A percentile compares a stretch with the other conserved stretches of the same genome.
Conservation (phyloP, 2,797 vertebrate species). For the Alosa sapidissima region DNA sequence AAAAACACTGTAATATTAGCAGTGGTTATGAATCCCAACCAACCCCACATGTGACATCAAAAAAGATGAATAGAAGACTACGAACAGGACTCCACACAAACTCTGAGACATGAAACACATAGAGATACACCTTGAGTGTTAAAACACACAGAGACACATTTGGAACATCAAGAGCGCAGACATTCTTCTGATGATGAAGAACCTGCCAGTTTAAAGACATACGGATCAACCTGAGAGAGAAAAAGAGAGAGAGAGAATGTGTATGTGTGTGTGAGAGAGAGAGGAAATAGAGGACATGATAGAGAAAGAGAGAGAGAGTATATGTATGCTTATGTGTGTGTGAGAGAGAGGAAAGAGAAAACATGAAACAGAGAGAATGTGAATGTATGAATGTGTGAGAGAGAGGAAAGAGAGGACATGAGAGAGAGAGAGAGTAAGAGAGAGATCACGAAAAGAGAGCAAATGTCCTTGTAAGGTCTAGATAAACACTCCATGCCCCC, state of each 20-base stretch:
- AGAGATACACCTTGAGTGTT: neutral
- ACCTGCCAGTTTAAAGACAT: slow-evolving; percentile 65
- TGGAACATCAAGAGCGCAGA: neutral
- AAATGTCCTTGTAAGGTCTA: slow-evolving; percentile 28
- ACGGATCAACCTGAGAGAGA: slow-evolving; percentile 62
- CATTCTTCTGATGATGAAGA: neutral
- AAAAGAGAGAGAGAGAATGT: neutral
- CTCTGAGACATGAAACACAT: neutral
- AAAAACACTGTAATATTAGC: neutral
- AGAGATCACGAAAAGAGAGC: slow-evolving; percentile 14
- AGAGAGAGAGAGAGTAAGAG: slow-evolving; percentile 11
- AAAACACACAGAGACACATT: slow-evolving; percentile 23
- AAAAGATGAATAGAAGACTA: neutral
- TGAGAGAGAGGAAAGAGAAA: neutral
- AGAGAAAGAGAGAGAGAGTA: neutral
- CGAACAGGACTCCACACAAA: neutral
- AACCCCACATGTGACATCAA: neutral
- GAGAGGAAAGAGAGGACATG: neutral
- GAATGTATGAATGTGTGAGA: neutral
- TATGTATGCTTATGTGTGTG: too few species aligned
- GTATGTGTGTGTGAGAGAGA: too few species aligned
- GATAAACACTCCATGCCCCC: neutral
- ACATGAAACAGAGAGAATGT: neutral
- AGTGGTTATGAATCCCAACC: neutral
- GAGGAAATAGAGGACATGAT: neutral